A percentile compares a stretch with the other conserved stretches of the same genome.
Conservation (phyloP, 1,140 invertebrate species). For the Planococcus citri region DNA sequence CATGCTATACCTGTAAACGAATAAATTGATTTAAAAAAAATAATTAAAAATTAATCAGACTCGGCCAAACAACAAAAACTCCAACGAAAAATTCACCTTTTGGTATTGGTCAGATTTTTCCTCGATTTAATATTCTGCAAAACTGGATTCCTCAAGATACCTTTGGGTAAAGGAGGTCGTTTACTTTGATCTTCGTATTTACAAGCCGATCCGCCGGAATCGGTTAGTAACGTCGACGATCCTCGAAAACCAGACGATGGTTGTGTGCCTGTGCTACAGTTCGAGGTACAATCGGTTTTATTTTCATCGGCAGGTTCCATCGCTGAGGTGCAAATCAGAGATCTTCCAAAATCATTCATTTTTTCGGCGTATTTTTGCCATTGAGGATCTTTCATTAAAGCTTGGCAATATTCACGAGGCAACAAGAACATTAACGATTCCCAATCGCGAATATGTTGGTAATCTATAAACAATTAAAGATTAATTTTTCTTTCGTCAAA, state of each 20-base stretch:
- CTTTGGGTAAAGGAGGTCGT: conserved; percentile 21
- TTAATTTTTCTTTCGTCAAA: no score
- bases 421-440: conserved; percentile 75
- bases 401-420: conserved; percentile 60
- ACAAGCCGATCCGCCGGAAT: conserved; percentile 55
- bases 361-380: conserved; percentile 46
- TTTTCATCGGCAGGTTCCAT: conserved; percentile 28
- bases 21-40: background rate
- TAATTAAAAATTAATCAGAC: no score
- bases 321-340: conserved; percentile 51
- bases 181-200: conserved; percentile 39
- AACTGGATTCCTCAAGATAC: conserved; percentile 22
- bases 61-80: no score
- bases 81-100: conserved; percentile 7
- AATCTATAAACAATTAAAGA: conserved; percentile 31
- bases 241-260: conserved; percentile 73
- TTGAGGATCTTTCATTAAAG: conserved; percentile 63
- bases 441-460: conserved; percentile 78
- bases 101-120: conserved; percentile 13
- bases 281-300: conserved; percentile 18
- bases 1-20: conserved; percentile 23
- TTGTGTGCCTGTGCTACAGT: conserved; percentile 51
- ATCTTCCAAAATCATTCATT: conserved; percentile 41
- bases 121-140: conserved; percentile 23
- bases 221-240: conserved; percentile 66